Base-by-base conservation (phyloP, 2,797 vertebrate species). In the Florisuga fusca region DNA sequence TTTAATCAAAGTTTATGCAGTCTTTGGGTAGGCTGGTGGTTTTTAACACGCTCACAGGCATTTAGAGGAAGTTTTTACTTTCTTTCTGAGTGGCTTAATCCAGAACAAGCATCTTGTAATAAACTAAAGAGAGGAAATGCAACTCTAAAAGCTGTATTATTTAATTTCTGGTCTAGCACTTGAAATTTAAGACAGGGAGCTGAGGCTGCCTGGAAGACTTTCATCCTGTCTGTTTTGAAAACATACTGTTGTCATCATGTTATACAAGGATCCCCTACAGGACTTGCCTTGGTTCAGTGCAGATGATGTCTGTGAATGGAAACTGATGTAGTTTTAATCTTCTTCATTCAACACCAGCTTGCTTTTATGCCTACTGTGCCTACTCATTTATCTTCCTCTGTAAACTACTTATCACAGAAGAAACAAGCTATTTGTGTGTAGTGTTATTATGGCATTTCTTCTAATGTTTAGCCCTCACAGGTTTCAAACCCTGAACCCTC, bases 71-170 rank as follows among this genome's bases (percentile, higher is more conserved):
- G 26, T 64, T 93, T 85, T 93, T 64, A n/a, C 84, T 95, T 92
- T 90, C 72, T 89, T 90, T 93, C 18, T 73, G 57, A 84, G 77
- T 93, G 83, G 83, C 76, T 89, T 95, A 91, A 87, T 74, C 31
- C 86, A 57, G 38, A 94, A 50, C 3, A 10, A 91, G 38, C 20
- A 66, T 38, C 25, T 54, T 61, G 57, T 89, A 79, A n/a, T 63
- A 76, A 95, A 61, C 11, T n/a, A 33, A 72, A 72, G 48, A 41
- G 48, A 73, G 59, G 76, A 89, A 62, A 76, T 20, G 55, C 48
- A 12, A 61, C 73, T 80, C 82, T 67, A 46, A 74, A 74, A 64
- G 38, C 55, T 58, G 10, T 48, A 27, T 55, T 81, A 79, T 59
- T 4, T 17, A 61, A 64, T 51, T 77, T 46, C 61, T 48, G 19